phyloP scores from a whole-genome alignment of 2,797 vertebrate genomes.

The Sebastes hubbsi region DNA sequence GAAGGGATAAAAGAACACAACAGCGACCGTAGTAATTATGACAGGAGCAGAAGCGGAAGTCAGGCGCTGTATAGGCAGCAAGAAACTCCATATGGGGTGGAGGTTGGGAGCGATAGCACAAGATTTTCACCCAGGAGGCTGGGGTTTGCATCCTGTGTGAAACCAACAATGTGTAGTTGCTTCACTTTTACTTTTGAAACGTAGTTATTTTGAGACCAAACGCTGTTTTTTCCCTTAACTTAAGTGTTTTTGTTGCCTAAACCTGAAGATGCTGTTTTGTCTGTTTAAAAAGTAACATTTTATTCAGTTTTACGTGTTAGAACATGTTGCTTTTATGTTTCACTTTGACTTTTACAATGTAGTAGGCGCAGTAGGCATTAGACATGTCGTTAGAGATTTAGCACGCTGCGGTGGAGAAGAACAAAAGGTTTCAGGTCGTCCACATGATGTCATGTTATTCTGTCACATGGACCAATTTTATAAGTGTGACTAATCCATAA shows the following conservation, averaged over 20 bases:
- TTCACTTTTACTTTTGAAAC: background rate
- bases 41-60: background rate
- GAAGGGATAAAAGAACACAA: background rate
- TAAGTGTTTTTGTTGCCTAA: background rate
- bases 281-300: background rate
- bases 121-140: too few relatives aligned
- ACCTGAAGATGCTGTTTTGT: background rate
- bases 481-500: constrained; percentile 8
- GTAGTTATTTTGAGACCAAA: background rate
- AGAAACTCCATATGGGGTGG: too few relatives aligned
- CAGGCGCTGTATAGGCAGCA: too few relatives aligned
- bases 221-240: too few relatives aligned
- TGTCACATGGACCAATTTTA: background rate
- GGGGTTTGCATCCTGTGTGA: background rate
- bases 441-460: constrained; percentile 23
- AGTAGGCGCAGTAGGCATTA: background rate
- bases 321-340: background rate
- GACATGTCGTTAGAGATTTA: constrained; percentile 25
- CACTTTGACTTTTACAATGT: background rate
- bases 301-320: too few relatives aligned
- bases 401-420: background rate
- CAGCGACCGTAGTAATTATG: background rate
- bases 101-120: too few relatives aligned
- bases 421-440: constrained; percentile 31
- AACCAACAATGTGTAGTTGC: background rate